Base-by-base conservation (phyloP, 2,113 vertebrate species). In the Capra hircus region DNA sequence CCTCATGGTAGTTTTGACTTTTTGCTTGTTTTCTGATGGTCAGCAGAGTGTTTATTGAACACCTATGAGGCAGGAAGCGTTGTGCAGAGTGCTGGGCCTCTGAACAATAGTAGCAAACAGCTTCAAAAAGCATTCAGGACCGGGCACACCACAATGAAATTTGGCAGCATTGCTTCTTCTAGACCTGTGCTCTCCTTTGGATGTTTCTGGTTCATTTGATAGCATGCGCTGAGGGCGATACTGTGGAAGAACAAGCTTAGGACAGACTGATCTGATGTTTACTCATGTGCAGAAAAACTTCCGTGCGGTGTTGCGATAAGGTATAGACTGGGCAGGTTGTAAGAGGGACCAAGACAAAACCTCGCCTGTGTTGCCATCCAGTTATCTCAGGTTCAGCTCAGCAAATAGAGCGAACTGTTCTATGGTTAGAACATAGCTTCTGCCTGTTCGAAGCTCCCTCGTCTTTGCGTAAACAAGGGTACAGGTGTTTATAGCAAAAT, bases 231-330 rank as follows among this genome's bases (percentile, higher is more conserved):
- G 16, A 33, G 53, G 45, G 30, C 0, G 1, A 0, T 3, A 57
- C 59, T 3, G 0, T 9, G 2, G 13, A 57, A 71, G 53, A 45
- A 67, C 28, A 82, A 4, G 6, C 40, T 52, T 25, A 9, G 0
- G 50, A 7, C 36, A 12, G 2, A 17, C 28, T 53, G 12, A 25
- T 25, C 28, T 4, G n/a, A 0, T 2, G 1, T 19, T 30, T 25
- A 0, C 28, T 1, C 23, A 21, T 19, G 40, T 5, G 15, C 77
- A n/a, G 4, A 19, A 14, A 12, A 4, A 0, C 16, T 5, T 60
- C 3, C 0, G 3, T 23, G 43, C 43, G 33, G 33, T 28, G 0
- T 9, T 5, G 6, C 14, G 0, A 0, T 48, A 2, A 81, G 53
- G 88, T 7, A 0, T 7, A 36, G 81, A 12, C 84, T 0, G 40